phyloP scores from a whole-genome alignment of 2,888 invertebrate genomes.

The Oligia latruncula region DNA sequence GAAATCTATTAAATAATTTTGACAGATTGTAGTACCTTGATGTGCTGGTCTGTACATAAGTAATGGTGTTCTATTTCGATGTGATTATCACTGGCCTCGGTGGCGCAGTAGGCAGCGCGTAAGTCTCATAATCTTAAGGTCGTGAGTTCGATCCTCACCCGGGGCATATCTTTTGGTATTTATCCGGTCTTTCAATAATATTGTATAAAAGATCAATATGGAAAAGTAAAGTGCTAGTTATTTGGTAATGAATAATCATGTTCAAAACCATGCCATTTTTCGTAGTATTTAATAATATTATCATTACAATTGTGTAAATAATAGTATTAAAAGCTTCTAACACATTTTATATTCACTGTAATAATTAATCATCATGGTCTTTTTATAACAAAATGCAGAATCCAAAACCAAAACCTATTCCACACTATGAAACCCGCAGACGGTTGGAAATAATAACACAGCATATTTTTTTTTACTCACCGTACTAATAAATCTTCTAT shows the following conservation, averaged over 20 bases:
- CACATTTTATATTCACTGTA: background rate
- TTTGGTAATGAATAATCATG: background rate
- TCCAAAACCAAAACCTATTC: constrained; percentile 21
- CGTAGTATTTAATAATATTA: background rate
- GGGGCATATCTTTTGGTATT: constrained; percentile 90
- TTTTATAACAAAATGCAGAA: background rate
- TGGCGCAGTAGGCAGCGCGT: constrained; percentile 97
- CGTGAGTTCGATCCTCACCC: constrained; percentile 99
- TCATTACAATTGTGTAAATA: constrained; percentile 41
- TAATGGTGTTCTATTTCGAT: background rate
- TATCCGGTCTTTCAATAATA: background rate
- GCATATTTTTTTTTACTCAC: fast-evolving
- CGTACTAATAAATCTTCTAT: background rate
- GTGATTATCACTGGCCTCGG: constrained; percentile 89
- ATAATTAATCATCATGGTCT: no score
- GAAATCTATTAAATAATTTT: no score
- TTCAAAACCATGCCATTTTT: background rate
- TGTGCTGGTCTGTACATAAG: no score
- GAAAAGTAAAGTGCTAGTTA: background rate
- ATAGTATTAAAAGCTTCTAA: background rate
- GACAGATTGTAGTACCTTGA: no score
- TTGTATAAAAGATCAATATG: background rate
- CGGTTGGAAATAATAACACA: constrained; percentile 21
- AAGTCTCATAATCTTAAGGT: constrained; percentile 98
- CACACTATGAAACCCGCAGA: background rate